Base-by-base conservation (phyloP, 2,797 vertebrate genomes). In the Squalus acanthias region DNA sequence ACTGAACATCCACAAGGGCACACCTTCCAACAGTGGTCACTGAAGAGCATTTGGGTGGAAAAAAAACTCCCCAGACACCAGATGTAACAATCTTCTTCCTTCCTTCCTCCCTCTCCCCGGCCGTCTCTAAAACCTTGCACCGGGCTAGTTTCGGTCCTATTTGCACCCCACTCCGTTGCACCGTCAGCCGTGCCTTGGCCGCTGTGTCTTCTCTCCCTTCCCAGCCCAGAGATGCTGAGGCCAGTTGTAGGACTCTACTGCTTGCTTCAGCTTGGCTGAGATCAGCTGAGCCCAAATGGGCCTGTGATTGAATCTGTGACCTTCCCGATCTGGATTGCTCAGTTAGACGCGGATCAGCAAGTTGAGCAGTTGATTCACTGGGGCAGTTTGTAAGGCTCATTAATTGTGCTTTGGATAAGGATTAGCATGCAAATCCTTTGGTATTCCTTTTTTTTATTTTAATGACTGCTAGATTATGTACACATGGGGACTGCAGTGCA, bases 351-450 rank as follows among this genome's bases (percentile, higher is more conserved):
- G 39, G 65, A 93, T 93, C 91, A 50, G 65, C 63, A 67, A 93
- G 67, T 50, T 39, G 67, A 24, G 63, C 91, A 93, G n/a, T 39
- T 93, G 65, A 93, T 93, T 93, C 65, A 69, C 8, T 46, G 65
- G 91, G 65, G 2, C 63, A 46, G 65, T 17, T 93, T 69, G 91
- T 67, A 69, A 69, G n/a, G 65, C 65, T 93, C 91, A 93, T 93
- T 93, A 93, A 69, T 93, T 39, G 39, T 69, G n/a, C 63, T 93
- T 69, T 93, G 63, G n/a, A 69, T 93, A 9, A 69, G 63, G 63
- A 93, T 69, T 67, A 93, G n/a, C n/a, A 93, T 93, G 65, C 65
- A 93, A 93, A 93, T 93, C 65, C 10, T 6, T 93, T 69, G 65
- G n/a, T 46, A 67, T 92, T 67, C 60, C 33, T 67, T 93, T 39